A percentile compares a stretch with the other conserved stretches of the same genome.
Conservation (phyloP, 2,113 vertebrate genomes). For the Aphelocoma coerulescens region DNA sequence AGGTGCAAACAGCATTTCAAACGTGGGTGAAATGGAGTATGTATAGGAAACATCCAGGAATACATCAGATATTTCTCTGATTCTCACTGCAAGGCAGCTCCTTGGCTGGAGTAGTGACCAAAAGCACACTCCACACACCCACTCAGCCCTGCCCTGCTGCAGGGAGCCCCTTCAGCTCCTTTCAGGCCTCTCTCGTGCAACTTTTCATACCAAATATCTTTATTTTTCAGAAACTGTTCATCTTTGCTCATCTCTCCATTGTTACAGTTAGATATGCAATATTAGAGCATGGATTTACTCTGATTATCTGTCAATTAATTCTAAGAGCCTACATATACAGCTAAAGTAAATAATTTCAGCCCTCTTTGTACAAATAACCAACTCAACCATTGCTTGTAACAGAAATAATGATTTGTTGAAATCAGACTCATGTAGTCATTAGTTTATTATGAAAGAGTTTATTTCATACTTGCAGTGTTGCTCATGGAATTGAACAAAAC, state of each 20-base stretch:
- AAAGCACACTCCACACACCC: too few species aligned
- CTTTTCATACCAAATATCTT: neutral
- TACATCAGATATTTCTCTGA: too few species aligned
- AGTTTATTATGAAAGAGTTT: neutral
- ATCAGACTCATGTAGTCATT: neutral
- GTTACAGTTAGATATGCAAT: neutral
- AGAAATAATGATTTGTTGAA: neutral
- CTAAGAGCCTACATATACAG: neutral
- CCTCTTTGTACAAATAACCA: neutral
- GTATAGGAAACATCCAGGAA: neutral
- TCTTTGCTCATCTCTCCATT: neutral
- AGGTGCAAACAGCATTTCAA: neutral
- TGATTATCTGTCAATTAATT: neutral
- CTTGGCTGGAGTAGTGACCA: neutral
- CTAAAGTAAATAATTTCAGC: neutral
- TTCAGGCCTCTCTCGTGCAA: neutral
- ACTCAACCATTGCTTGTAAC: neutral
- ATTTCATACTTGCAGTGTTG: neutral
- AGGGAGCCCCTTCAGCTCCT: neutral
- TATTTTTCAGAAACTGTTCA: neutral
- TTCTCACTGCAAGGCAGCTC: neutral
- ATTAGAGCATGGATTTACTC: neutral
- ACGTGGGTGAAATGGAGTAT: accelerated
- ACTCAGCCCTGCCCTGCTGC: neutral
- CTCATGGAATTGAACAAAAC: neutral